These are phyloP conservation scores for Lophochroa leadbeateri DNA, from an alignment of 2,113 vertebrate species.

Conservation along the genomic window DNA sequence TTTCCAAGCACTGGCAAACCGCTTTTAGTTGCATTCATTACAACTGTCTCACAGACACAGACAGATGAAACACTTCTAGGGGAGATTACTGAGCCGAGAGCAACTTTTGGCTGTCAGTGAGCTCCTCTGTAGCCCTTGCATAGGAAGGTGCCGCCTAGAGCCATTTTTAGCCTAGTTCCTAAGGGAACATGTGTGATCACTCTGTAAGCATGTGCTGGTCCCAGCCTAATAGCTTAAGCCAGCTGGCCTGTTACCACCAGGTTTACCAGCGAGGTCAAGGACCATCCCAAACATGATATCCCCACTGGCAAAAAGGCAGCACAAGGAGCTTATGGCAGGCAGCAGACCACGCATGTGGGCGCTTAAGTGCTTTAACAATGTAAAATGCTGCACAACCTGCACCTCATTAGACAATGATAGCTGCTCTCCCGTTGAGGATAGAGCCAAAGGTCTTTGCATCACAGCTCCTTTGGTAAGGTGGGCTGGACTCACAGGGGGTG, in stretches of 20 bases:
- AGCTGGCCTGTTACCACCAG: neutral
- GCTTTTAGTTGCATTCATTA: neutral
- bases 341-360: rapidly evolving
- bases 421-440: neutral
- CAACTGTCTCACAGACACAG: neutral
- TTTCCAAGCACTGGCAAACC: neutral
- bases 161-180: neutral
- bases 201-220: neutral
- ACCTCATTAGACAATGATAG: neutral
- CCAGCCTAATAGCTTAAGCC: neutral
- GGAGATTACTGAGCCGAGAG: neutral
- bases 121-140: neutral
- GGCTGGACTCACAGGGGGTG: rapidly evolving
- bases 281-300: neutral
- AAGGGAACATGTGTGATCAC: neutral
- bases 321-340: neutral
- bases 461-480: neutral
- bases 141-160: neutral
- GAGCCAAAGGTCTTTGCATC: neutral
- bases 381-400: neutral
- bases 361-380: neutral
- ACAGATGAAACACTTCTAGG: neutral
- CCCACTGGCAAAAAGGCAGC: neutral
- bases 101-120: neutral
- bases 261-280: neutral